Percentiles rank a stretch among this genome's conserved stretches.
Evolutionary conservation across 64 coral and sea anemone species (phyloP).

Genomic region (Cladopsammia gracilis): DNA sequence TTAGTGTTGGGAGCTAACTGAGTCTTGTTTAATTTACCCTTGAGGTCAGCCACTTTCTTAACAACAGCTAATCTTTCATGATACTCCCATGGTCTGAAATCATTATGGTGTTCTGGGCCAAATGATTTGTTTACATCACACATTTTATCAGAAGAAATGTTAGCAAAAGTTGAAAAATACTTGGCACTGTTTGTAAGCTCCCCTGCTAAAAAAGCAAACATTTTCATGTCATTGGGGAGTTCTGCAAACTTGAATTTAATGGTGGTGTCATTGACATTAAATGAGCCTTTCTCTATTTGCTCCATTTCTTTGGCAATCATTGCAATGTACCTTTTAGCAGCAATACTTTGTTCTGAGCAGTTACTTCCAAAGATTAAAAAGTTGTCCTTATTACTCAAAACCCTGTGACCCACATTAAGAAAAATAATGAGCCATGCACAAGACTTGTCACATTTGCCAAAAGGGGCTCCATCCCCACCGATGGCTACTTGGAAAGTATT

Average conservation of each 20-base stretch:
- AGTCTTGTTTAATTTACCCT: neutral
- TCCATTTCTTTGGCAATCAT: conserved; percentile 16
- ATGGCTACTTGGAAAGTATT: conserved; percentile 63
- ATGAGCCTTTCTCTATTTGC: conserved; percentile 20
- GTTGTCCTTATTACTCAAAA: conserved; percentile 30
- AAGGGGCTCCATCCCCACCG: conserved; percentile 60
- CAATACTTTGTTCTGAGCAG: conserved; percentile 2
- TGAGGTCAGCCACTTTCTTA: neutral
- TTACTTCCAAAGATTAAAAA: conserved; percentile 36
- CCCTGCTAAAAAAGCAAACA: conserved; percentile 52
- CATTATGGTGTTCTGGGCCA: neutral
- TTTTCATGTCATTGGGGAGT: conserved; percentile 58
- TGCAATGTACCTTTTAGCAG: conserved; percentile 1
- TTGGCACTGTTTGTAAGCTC: conserved; percentile 40
- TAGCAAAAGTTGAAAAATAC: conserved; percentile 59
- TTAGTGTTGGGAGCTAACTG: neutral
- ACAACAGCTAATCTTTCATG: neutral
- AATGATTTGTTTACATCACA: neutral
- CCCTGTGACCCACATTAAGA: conserved; percentile 37
- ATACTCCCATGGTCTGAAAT: conserved; percentile 22
- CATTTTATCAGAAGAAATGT: neutral
- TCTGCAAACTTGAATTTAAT: conserved; percentile 64
- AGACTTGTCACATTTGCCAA: conserved; percentile 54
- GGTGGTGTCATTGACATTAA: too few relatives aligned
- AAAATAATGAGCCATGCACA: conserved; percentile 38